These are phyloP conservation scores for Montipora capitata DNA, from an alignment of 92 coral and sea anemone species.

Conservation along the genomic window DNA sequence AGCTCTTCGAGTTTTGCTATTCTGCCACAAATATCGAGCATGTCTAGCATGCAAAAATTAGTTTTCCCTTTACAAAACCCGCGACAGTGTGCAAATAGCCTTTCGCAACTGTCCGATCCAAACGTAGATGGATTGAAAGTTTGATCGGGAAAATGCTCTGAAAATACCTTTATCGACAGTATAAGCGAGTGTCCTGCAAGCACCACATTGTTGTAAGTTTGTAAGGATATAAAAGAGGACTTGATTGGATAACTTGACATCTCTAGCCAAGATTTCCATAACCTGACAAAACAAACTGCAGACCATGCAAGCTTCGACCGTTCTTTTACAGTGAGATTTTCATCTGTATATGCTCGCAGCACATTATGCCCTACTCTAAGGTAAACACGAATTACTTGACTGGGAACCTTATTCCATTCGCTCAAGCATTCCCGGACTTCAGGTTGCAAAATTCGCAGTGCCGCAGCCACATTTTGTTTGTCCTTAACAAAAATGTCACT, in stretches of 20 bases:
- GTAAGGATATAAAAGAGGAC: constrained; percentile 30
- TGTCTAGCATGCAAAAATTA: constrained; percentile 20
- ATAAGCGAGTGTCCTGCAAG: constrained; percentile 13
- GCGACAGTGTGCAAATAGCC: neutral
- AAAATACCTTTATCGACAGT: constrained; percentile 6
- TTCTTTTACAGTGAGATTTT: neutral
- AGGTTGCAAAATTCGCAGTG: constrained; percentile 5
- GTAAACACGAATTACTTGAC: constrained; percentile 5
- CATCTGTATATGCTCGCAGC: constrained; percentile 5
- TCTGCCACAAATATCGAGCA: constrained; percentile 16
- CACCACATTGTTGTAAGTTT: constrained; percentile 28
- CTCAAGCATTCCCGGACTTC: constrained; percentile 15
- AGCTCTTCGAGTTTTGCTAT: constrained; percentile 17
- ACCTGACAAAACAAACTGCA: constrained; percentile 8
- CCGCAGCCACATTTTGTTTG: constrained; percentile 50
- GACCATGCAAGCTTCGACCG: constrained; percentile 22
- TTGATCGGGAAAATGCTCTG: constrained; percentile 1
- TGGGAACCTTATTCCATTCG: neutral
- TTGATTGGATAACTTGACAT: constrained; percentile 3
- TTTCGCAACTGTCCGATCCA: constrained; percentile 44
- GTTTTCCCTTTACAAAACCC: constrained; percentile 5
- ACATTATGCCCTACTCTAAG: constrained; percentile 19
- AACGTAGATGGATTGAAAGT: constrained; percentile 3
- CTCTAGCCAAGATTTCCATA: constrained; percentile 25
- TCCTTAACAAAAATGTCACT: constrained; percentile 48